These are phyloP conservation scores for Scaptomyza graminum DNA, from an alignment of 1,140 invertebrate species.

Conservation along the genomic window DNA sequence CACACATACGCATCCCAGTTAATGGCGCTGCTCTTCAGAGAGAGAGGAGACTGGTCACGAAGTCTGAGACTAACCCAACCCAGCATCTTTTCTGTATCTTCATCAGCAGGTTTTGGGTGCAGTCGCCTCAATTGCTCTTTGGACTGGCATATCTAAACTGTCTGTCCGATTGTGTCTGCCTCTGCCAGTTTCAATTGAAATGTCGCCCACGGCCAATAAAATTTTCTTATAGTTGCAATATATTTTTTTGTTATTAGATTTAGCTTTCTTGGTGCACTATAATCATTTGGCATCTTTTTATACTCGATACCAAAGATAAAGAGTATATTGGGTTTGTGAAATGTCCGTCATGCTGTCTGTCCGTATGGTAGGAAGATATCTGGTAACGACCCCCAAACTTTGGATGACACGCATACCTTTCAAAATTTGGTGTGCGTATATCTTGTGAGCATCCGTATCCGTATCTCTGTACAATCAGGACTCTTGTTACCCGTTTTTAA, in stretches of 20 bases:
- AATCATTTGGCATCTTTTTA: slow-evolving; percentile 22
- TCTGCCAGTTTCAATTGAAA: slow-evolving; percentile 66
- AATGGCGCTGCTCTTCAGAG: neutral
- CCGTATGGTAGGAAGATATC: no score
- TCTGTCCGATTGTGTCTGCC: slow-evolving; percentile 6
- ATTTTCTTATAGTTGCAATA: slow-evolving; percentile 34
- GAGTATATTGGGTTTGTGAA: no score
- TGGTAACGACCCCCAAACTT: no score
- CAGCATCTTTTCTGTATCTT: slow-evolving; percentile 21
- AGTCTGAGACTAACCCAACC: slow-evolving; percentile 2
- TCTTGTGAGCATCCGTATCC: no score
- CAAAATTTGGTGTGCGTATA: no score
- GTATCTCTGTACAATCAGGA: no score
- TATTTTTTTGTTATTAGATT: slow-evolving; percentile 68
- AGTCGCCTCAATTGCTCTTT: slow-evolving; percentile 25
- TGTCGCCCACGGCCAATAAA: slow-evolving; percentile 74
- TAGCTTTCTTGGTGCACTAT: slow-evolving; percentile 18
- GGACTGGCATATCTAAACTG: slow-evolving; percentile 7
- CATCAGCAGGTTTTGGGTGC: slow-evolving; percentile 28
- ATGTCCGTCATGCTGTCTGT: no score
- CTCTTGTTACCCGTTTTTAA: no score
- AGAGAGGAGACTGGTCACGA: no score
- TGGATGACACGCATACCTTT: no score
- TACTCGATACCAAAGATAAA: no score
- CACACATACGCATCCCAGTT: slow-evolving; percentile 61